Evolutionary conservation across 2,113 vertebrate genomes (phyloP).

Genomic region (Sisor rabdophorus): DNA sequence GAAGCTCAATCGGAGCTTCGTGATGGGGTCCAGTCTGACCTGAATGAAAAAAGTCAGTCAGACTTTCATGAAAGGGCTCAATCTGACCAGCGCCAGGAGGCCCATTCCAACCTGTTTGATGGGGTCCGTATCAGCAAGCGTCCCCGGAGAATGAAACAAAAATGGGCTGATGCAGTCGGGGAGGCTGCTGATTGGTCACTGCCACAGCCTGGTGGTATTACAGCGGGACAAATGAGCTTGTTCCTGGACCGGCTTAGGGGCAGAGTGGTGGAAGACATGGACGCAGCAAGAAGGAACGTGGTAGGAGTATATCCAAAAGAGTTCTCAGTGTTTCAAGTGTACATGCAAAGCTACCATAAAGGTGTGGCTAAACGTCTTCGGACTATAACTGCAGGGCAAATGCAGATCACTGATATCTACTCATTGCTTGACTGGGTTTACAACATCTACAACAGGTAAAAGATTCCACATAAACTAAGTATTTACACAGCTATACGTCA

Average conservation of each 20-base stretch:
- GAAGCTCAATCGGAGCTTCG: conserved; percentile 50
- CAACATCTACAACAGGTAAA: conserved; percentile 83
- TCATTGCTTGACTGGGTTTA: conserved; percentile 85
- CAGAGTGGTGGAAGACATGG: conserved; percentile 76
- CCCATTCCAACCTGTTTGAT: neutral
- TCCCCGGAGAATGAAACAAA: conserved; percentile 66
- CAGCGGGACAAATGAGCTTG: conserved; percentile 60
- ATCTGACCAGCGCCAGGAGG: conserved; percentile 27
- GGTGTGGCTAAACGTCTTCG: conserved; percentile 75
- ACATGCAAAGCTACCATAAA: conserved; percentile 81
- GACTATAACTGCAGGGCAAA: conserved; percentile 62
- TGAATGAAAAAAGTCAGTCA: conserved; percentile 45
- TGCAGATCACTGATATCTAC: conserved; percentile 80
- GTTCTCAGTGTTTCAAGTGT: conserved; percentile 77
- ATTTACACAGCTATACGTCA: neutral
- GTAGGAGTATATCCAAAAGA: conserved; percentile 79
- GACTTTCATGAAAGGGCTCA: conserved; percentile 22
- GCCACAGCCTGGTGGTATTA: conserved; percentile 67
- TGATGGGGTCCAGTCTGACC: conserved; percentile 35
- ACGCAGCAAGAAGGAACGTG: conserved; percentile 73
- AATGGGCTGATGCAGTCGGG: conserved; percentile 77
- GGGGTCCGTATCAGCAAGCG: conserved; percentile 57
- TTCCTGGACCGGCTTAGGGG: conserved; percentile 74
- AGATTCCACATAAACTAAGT: neutral
- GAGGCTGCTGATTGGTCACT: conserved; percentile 74